Conservation (phyloP, 2,888 invertebrate genomes). For the Sarcophaga carnaria region DNA sequence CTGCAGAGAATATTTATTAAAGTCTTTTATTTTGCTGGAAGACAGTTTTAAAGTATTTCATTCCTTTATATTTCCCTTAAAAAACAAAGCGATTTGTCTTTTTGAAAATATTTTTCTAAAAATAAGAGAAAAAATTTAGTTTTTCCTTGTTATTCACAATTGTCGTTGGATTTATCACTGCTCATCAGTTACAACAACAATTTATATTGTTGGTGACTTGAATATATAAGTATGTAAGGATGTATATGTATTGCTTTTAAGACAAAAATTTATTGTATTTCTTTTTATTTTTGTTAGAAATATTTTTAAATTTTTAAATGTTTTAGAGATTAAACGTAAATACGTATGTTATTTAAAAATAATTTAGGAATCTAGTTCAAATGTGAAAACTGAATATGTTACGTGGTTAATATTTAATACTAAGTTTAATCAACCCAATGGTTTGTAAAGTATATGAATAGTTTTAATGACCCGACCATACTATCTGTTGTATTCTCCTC, state of each 20-base stretch:
- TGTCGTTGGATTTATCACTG: slow-evolving; percentile 34
- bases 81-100: background rate
- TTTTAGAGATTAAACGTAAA: background rate
- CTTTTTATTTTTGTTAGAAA: background rate
- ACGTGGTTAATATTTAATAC: no score
- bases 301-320: background rate
- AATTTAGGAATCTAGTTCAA: no score
- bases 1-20: background rate
- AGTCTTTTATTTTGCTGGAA: background rate
- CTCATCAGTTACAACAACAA: background rate
- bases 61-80: background rate
- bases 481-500: no score
- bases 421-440: background rate
- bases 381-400: no score
- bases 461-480: background rate
- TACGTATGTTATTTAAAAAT: background rate
- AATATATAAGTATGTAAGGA: background rate
- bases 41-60: background rate
- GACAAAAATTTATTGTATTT: background rate
- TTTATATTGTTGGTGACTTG: background rate
- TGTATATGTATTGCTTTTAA: background rate
- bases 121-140: background rate
- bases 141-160: slow-evolving; percentile 23
- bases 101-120: background rate
- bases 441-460: no score